Evolutionary conservation across 2,113 vertebrate species (phyloP).

Genomic region (Phaetusa simplex): DNA sequence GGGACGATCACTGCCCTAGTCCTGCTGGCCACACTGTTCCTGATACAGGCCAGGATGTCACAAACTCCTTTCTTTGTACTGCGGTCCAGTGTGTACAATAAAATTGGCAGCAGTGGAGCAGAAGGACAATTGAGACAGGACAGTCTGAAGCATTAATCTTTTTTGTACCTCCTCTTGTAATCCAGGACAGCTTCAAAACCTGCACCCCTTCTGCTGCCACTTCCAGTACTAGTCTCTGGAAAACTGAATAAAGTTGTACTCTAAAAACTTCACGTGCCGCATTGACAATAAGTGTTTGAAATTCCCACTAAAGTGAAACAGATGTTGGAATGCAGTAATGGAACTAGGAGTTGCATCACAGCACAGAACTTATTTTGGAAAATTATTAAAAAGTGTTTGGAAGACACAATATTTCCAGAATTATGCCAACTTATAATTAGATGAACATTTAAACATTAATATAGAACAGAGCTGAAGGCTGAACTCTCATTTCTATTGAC

Average conservation of each 20-base stretch:
- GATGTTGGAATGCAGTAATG: slow-evolving; percentile 40
- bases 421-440: neutral
- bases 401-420: neutral
- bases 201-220: neutral
- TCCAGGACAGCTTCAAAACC: neutral
- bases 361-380: neutral
- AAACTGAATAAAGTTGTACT: neutral
- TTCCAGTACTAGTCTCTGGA: neutral
- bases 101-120: neutral
- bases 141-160: neutral
- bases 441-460: slow-evolving; percentile 15
- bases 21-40: neutral
- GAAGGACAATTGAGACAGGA: neutral
- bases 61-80: neutral
- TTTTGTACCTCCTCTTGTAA: neutral
- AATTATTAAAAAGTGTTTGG: neutral
- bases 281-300: neutral
- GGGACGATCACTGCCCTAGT: neutral
- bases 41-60: neutral
- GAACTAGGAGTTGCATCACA: neutral
- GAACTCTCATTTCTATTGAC: neutral
- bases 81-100: rapidly evolving
- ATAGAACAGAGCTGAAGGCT: neutral
- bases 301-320: slow-evolving; percentile 46
- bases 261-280: neutral